Evolutionary conservation across 2,888 invertebrate species (phyloP), one percentile per base, ranked within the genome.

Genomic region (Carabus problematicus): DNA sequence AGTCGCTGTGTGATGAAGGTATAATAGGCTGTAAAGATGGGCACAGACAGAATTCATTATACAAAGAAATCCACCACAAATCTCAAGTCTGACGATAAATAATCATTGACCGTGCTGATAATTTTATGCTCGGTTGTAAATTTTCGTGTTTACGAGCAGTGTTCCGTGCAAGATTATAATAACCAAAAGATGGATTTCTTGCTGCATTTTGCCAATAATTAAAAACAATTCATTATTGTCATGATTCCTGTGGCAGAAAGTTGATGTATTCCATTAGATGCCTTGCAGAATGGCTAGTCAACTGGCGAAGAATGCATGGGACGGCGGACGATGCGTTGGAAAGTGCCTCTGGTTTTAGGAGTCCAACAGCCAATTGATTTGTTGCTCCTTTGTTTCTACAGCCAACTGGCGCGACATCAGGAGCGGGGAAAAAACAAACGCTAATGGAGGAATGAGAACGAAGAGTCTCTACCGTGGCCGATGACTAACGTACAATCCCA

Each of bases 81-180:
- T 66, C 66, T n/a, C 58, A 66, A 58, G 41, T 47, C 58, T 6
- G 39, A 43, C 40, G 39, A 66, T 59, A 66, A 66, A 67, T 67
- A 60, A 67, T 60, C 39, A 49, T 67, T 67, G 41, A 60, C 59
- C 45, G 52, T 29, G 60, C 60, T 60, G 41, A 67, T 54, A 67
- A 67, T 67, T 67, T 67, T 67, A 67, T 67, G 67, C 14, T 9
- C 11, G 54, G 54, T 8, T 60, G 54, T 67, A 67, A 67, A 60
- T 60, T 52, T 41, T 49, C 54, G 45, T 60, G 54, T 67, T 67
- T 67, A 67, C 19, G 60, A 58, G 16, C 52, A 16, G 12, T 16
- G 14, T 52, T 52, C 14, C 8, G 52, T 12, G 9, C 9, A 14
- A n/a, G n/a, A 29, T 29, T 29, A 29, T 29, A 2, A 29, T 29